These are phyloP conservation scores for Hyperoplus immaculatus DNA, from an alignment of 2,797 vertebrate species.

Conservation along the genomic window DNA sequence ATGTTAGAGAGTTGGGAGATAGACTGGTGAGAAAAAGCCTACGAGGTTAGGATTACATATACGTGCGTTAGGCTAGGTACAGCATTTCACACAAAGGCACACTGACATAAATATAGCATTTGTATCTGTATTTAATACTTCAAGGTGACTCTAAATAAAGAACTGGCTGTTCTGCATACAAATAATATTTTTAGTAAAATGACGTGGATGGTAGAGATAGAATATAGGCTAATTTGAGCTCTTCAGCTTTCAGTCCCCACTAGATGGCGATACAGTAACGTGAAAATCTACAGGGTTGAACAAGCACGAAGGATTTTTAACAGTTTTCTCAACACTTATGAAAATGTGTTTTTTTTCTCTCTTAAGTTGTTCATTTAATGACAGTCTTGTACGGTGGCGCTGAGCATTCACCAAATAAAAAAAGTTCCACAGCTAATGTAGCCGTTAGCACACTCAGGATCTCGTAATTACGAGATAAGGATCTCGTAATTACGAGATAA, in stretches of 20 bases:
- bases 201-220: accelerated
- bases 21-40: no score
- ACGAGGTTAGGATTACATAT: no score
- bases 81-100: background rate
- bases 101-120: background rate
- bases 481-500: no score
- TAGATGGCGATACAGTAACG: slow-evolving; percentile 36
- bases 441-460: no score
- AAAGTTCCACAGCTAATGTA: no score
- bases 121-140: background rate
- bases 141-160: background rate
- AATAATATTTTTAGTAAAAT: background rate
- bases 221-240: background rate
- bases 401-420: no score
- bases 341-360: no score
- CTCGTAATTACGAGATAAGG: no score
- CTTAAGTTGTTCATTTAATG: background rate
- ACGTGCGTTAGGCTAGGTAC: no score
- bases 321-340: no score
- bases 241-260: slow-evolving; percentile 2
- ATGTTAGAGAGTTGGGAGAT: no score
- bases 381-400: background rate
- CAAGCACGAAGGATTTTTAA: background rate
- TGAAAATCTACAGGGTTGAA: background rate
- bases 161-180: background rate